Base-by-base conservation (phyloP, 2,797 vertebrate genomes). In the Phyllotis vaccarum region DNA sequence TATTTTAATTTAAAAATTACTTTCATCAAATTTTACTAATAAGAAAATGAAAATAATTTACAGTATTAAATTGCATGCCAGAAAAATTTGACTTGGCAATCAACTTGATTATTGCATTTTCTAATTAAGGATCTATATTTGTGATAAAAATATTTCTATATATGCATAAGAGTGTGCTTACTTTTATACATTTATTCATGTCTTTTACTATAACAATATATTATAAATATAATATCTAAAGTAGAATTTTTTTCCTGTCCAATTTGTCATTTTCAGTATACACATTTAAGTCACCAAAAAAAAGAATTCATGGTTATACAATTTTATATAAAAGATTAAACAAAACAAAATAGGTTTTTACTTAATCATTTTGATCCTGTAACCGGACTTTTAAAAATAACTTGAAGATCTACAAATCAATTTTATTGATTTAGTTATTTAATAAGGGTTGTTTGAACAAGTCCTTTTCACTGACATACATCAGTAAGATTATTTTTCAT, bases 1-100 rank as follows among this genome's bases (percentile, higher is more conserved):
- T 86, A 89, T 94, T 95, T 96, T 95, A 96, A 95, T 94, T 82
- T 90, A 91, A 96, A 87, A 24, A 93, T 22, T 58, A 90, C 86
- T 95, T 92, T 93, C 29, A 83, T 78, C 75, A 74, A 24, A 83
- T 86, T 82, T 96, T 74, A 74, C 5, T 95, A 95, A 6, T 52
- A 89, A 95, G 66, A 72, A 88, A 92, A 70, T 90, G 54, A 90
- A 19, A 89, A 76, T 92, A 96, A 92, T 93, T 90, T 74, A 75
- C 11, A 58, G 10, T 24, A 78, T 78, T 93, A 22, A 86, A 68
- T 31, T 64, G 1, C n/a, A 82, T 64, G 93, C 4, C 46, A 86
- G 49, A 92, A 56, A 78, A 89, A 91, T 66, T 74, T 43, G 2
- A 78, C 2, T 22, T 37, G 31, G 12, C 27, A 81, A 88, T 92